Evolutionary conservation across 2,797 vertebrate species (phyloP).

Genomic region (Simalia tracyae): DNA sequence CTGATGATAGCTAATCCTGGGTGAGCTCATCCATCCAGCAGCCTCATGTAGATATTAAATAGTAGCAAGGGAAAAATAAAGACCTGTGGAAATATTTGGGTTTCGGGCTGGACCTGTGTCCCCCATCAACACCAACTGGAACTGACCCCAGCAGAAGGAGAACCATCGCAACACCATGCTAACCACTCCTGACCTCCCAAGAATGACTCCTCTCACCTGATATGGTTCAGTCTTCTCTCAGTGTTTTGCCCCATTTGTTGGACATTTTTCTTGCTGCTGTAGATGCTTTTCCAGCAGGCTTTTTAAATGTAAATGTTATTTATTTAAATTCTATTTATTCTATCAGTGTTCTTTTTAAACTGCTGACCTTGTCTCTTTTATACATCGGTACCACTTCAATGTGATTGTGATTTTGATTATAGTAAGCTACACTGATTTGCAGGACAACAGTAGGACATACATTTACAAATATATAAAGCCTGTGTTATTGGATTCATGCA

Average conservation of each 20-base stretch:
- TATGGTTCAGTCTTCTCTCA: background rate
- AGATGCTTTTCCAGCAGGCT: background rate
- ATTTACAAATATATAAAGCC: background rate
- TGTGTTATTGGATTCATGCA: background rate
- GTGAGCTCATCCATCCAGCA: background rate
- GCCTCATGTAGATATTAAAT: background rate
- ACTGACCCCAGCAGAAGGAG: background rate
- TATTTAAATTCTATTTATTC: background rate
- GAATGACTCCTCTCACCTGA: background rate
- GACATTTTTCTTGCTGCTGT: background rate
- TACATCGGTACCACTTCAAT: background rate
- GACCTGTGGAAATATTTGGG: background rate
- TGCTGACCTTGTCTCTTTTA: background rate
- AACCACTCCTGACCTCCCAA: background rate
- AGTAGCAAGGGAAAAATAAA: background rate
- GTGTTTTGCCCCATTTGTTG: background rate
- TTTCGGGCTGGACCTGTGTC: background rate
- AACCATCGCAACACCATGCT: background rate
- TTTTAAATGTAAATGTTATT: background rate
- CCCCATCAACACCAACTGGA: background rate
- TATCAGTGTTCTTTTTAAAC: background rate
- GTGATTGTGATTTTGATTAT: background rate
- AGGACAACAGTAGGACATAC: background rate
- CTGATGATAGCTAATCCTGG: background rate
- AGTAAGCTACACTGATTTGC: background rate